Percentiles rank a stretch among this genome's conserved stretches.
These are phyloP conservation scores for Schlechtendalia chinensis DNA, from an alignment of 1,140 invertebrate genomes.

Conservation along the genomic window DNA sequence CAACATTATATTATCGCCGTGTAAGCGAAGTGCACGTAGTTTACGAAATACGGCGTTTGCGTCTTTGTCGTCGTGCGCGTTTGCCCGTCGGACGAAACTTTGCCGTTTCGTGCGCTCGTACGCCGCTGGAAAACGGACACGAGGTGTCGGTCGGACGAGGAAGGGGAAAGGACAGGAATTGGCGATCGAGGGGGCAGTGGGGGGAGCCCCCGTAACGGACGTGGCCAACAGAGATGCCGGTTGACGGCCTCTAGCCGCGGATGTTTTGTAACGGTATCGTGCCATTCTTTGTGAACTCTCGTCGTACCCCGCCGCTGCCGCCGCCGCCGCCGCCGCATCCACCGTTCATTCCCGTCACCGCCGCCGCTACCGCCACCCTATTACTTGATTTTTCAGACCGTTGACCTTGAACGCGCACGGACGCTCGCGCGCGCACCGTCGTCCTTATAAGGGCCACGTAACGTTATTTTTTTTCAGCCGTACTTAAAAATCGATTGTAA, in stretches of 20 bases:
- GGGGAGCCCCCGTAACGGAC: constrained; percentile 34
- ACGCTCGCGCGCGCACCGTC: constrained; percentile 14
- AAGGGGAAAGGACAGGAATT: background rate
- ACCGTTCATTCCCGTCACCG: constrained; percentile 18
- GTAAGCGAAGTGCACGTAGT: too few relatives aligned
- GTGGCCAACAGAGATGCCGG: constrained; percentile 49
- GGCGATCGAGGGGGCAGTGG: background rate
- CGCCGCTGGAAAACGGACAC: constrained; percentile 15
- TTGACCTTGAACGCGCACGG: constrained; percentile 48
- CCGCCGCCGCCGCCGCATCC: background rate
- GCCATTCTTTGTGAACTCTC: constrained; percentile 50
- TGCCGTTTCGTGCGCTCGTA: background rate
- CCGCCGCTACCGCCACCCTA: constrained; percentile 33
- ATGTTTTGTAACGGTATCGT: constrained; percentile 49
- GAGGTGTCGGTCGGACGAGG: constrained; percentile 12
- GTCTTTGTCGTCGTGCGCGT: background rate
- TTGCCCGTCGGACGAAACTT: background rate
- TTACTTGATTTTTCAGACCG: constrained; percentile 45
- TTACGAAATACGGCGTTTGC: too few relatives aligned
- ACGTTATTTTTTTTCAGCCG: constrained; percentile 33
- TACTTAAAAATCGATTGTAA: constrained; percentile 10
- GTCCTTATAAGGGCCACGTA: constrained; percentile 48
- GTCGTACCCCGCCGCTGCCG: constrained; percentile 19
- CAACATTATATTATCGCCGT: too few relatives aligned
- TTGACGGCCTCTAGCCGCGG: constrained; percentile 49